Base-by-base conservation (phyloP, 1,140 invertebrate species). In the Trichoplusia ni region DNA sequence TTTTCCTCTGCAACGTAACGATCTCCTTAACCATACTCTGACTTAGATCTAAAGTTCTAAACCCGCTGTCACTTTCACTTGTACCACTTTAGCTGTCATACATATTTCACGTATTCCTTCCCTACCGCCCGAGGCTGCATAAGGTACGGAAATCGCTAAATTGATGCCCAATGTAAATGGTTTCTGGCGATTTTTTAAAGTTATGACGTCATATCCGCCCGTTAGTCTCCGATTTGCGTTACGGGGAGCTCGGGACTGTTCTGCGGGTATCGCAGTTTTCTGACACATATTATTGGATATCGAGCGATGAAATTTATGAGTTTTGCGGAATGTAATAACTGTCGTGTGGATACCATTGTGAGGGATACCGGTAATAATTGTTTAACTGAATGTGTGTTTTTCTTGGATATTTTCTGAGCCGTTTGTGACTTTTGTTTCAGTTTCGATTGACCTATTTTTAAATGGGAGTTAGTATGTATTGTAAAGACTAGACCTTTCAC, bases 151-250 rank as follows among this genome's bases (percentile, higher is more conserved):
- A 60, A 66, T 60, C 46, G 44, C 21, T 23, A 51, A 62, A 49
- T 61, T 67, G 53, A 61, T 54, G 58, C 33, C 38, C 18, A 44
- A 67, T 61, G 64, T 60, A 61, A 67, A 67, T 54, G 37, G 18
- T 56, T 54, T 21, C 38, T 40, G 58, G 47, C 38, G 31, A 60
- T 59, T 60, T 67, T 67, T 67, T 38, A 60, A 60, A 51, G 37
- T 60, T 60, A 44, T 51, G 51, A 56, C 49, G 49, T 25, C 40
- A 58, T 58, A 31, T 56, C 62, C 51, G 31, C 11, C 11, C 37
- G 56, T 59, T 49, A 27, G 29, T 53, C 27, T 56, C 33, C 21
- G 49, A 56, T 56, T 56, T 40, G 56, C 25, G 56, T 25, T 33
- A 13, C 18, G 29, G 16, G 49, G 38, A 63, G 54, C 21, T 38